Evolutionary conservation across 2,797 vertebrate genomes (phyloP).

Genomic region (Fundulus diaphanus): DNA sequence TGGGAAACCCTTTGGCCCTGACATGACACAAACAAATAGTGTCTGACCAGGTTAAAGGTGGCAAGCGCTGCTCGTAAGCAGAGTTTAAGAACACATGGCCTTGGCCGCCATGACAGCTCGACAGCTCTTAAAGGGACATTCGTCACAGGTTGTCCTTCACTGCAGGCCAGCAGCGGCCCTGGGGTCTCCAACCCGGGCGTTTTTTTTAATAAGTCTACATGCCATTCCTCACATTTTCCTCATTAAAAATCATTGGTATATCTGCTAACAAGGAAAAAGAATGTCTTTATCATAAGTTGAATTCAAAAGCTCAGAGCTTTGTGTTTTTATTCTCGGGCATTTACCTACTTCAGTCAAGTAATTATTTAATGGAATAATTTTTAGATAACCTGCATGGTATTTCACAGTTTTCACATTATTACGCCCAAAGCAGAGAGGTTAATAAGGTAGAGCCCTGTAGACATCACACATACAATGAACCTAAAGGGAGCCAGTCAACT

Average conservation of each 20-base stretch:
- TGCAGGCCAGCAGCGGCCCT: slow-evolving; percentile 3
- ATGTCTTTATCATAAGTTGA: not conserved
- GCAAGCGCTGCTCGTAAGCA: slow-evolving; percentile 34
- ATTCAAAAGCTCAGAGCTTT: slow-evolving; percentile 6
- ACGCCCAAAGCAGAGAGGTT: slow-evolving; percentile 46
- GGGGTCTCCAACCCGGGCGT: not conserved
- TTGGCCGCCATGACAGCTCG: slow-evolving; percentile 62
- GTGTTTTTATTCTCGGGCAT: slow-evolving; percentile 14
- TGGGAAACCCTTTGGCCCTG: slow-evolving; percentile 52
- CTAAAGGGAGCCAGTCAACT: slow-evolving; percentile 46
- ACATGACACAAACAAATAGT: slow-evolving; percentile 63
- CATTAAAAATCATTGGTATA: not conserved
- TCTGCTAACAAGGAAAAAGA: not conserved
- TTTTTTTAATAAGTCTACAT: not conserved
- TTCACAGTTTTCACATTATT: slow-evolving; percentile 37
- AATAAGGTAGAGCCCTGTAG: slow-evolving; percentile 57
- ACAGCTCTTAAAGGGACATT: slow-evolving; percentile 66
- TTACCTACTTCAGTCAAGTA: slow-evolving; percentile 21
- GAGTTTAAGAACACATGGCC: slow-evolving; percentile 56
- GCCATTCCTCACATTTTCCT: not conserved
- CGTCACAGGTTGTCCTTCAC: slow-evolving; percentile 65
- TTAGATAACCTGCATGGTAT: slow-evolving; percentile 27
- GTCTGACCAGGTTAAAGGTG: slow-evolving; percentile 63
- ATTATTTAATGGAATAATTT: slow-evolving; percentile 40
- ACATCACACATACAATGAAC: slow-evolving; percentile 48